These are phyloP conservation scores for Zoroaster sp. DNA, from an alignment of 53 echinoderm and acorn worm species.

Conservation along the genomic window DNA sequence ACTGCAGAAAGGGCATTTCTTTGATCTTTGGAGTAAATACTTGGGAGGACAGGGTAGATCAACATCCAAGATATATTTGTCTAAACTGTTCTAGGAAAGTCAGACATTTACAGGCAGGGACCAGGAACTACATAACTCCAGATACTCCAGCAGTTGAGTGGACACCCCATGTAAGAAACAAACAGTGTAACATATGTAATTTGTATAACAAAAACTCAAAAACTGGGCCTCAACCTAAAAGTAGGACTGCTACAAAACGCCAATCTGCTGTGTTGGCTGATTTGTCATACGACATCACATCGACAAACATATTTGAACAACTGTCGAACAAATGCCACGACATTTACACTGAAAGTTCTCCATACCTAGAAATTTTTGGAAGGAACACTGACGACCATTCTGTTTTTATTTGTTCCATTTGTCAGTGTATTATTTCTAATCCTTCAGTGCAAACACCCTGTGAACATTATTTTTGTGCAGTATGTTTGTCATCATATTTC, in stretches of 20 bases:
- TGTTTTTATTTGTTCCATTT: background rate
- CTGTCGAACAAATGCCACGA: background rate
- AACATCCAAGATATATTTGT: too few relatives aligned
- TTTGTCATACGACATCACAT: background rate
- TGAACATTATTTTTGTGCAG: background rate
- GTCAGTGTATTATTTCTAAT: background rate
- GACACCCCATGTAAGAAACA: conserved; percentile 10
- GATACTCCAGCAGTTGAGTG: too few relatives aligned
- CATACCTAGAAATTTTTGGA: background rate
- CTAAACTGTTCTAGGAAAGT: too few relatives aligned
- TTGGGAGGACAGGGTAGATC: too few relatives aligned
- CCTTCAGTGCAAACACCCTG: background rate
- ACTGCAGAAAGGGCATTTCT: too few relatives aligned
- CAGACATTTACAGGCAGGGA: too few relatives aligned
- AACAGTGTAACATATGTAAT: background rate
- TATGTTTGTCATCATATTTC: background rate
- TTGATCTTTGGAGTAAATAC: too few relatives aligned
- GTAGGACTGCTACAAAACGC: background rate
- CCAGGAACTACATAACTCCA: too few relatives aligned
- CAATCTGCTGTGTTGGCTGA: background rate
- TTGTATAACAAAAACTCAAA: background rate
- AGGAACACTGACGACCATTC: background rate
- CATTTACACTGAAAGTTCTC: background rate
- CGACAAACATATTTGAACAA: background rate
- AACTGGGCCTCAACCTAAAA: conserved; percentile 16